A percentile compares a stretch with the other conserved stretches of the same genome.
Conservation (phyloP, 2,888 invertebrate species). For the Oscheius myriophilus region DNA sequence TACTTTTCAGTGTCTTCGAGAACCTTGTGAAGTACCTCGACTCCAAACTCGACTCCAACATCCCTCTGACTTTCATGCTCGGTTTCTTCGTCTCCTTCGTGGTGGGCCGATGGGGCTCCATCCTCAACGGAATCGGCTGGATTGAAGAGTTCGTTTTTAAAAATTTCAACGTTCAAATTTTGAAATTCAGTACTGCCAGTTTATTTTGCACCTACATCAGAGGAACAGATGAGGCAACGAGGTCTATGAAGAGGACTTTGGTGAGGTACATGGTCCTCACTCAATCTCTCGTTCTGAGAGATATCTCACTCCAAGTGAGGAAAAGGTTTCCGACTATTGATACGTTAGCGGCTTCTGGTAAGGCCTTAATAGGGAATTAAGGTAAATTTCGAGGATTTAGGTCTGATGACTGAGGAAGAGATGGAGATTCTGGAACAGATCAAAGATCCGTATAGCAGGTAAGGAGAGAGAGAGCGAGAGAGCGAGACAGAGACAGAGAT, state of each 20-base stretch:
- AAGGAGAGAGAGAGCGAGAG: neutral
- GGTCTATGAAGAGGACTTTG: slow-evolving; percentile 49
- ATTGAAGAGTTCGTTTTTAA: slow-evolving; percentile 54
- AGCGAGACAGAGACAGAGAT: too few relatives aligned
- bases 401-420: slow-evolving; percentile 57
- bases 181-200: slow-evolving; percentile 60
- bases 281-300: slow-evolving; percentile 56
- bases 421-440: slow-evolving; percentile 59
- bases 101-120: slow-evolving; percentile 57
- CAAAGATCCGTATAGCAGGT: slow-evolving; percentile 61
- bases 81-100: slow-evolving; percentile 62
- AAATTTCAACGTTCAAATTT: neutral
- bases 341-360: slow-evolving; percentile 49
- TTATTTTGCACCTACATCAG: slow-evolving; percentile 55
- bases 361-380: too few relatives aligned
- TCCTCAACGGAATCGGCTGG: slow-evolving; percentile 58
- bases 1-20: slow-evolving; percentile 52
- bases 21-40: slow-evolving; percentile 57
- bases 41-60: slow-evolving; percentile 55
- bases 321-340: slow-evolving; percentile 62
- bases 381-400: slow-evolving; percentile 29
- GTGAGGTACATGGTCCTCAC: slow-evolving; percentile 55
- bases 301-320: slow-evolving; percentile 57
- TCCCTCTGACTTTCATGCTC: slow-evolving; percentile 55
- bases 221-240: slow-evolving; percentile 46